These are phyloP conservation scores for Pungitius pungitius DNA, from an alignment of 2,113 vertebrate species.

Conservation along the genomic window DNA sequence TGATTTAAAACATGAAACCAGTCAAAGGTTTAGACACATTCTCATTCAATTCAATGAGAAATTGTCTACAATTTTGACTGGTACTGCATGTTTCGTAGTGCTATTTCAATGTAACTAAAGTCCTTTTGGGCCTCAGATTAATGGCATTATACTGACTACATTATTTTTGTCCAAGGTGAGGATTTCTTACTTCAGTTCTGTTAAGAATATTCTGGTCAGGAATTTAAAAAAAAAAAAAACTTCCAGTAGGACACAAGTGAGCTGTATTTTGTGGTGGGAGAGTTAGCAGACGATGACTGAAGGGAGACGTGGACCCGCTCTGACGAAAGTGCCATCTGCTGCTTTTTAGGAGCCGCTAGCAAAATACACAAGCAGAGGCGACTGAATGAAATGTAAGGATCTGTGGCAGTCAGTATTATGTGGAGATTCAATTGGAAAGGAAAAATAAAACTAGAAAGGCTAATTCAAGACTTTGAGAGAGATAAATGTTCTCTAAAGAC, in stretches of 20 bases:
- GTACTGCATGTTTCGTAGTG: too few relatives aligned
- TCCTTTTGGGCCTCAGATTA: neutral
- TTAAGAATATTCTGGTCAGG: conserved; percentile 3
- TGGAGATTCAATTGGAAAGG: conserved; percentile 28
- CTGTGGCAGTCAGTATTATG: conserved; percentile 7
- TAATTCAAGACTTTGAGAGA: conserved; percentile 15
- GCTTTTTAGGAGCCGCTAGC: conserved; percentile 7
- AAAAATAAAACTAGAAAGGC: conserved; percentile 15
- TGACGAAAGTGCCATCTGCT: conserved; percentile 8
- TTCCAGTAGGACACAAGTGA: conserved; percentile 9
- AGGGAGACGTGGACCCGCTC: conserved; percentile 21
- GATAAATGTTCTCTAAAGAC: neutral
- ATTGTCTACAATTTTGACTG: too few relatives aligned
- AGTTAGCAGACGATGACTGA: conserved; percentile 9
- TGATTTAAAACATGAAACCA: too few relatives aligned
- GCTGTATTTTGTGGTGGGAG: neutral
- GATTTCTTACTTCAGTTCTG: neutral
- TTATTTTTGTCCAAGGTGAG: conserved; percentile 3
- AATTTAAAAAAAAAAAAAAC: conserved; percentile 6
- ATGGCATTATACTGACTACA: neutral
- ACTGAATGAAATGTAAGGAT: conserved; percentile 48
- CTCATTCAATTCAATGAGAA: too few relatives aligned
- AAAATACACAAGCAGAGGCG: conserved; percentile 14
- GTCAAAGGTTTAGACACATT: too few relatives aligned
- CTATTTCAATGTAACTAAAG: neutral